phyloP scores from a whole-genome alignment of 2,888 invertebrate genomes.

The Phalera bucephala region DNA sequence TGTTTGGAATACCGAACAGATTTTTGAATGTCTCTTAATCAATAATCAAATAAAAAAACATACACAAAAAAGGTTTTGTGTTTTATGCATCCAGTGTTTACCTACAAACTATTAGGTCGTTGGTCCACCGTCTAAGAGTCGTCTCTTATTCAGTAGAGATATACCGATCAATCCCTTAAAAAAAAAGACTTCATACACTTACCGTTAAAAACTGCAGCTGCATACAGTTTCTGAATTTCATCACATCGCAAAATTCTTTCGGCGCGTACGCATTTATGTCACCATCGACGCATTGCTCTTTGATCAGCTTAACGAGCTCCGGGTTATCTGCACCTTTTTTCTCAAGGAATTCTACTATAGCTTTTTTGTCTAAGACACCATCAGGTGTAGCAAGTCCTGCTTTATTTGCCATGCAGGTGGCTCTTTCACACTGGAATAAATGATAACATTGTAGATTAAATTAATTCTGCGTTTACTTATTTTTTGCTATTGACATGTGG shows the following conservation, averaged over 20 bases:
- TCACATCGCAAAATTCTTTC: neutral
- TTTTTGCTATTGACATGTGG: too few relatives aligned
- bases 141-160: too few relatives aligned
- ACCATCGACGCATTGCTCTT: neutral
- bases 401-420: neutral
- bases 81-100: too few relatives aligned
- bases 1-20: too few relatives aligned
- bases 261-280: neutral
- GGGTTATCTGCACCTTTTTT: neutral
- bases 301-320: neutral
- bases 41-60: too few relatives aligned
- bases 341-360: neutral
- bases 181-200: neutral
- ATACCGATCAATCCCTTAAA: neutral
- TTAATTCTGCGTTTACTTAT: too few relatives aligned
- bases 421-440: neutral
- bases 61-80: too few relatives aligned
- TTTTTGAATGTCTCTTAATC: too few relatives aligned
- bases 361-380: neutral
- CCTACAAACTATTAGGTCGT: too few relatives aligned
- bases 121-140: too few relatives aligned
- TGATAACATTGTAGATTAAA: too few relatives aligned
- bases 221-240: neutral
- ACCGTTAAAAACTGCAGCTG: neutral
- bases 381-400: neutral